Percentiles rank a stretch among this genome's conserved stretches.
phyloP scores from a whole-genome alignment of 2,888 invertebrate genomes.

The Netelia inedita region DNA sequence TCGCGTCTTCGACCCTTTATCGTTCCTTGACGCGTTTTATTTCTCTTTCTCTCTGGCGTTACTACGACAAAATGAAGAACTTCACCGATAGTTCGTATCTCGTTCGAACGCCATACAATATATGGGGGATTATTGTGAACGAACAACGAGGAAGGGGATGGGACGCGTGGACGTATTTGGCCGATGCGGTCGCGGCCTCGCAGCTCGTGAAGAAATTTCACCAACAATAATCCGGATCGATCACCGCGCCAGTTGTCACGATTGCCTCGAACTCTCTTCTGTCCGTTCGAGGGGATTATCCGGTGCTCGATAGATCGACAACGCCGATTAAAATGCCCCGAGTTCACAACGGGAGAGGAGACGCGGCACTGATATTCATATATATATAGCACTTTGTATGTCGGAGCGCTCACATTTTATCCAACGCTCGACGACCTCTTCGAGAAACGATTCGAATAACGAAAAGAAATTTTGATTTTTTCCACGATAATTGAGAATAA shows the following conservation, averaged over 20 bases:
- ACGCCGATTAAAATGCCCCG: constrained; percentile 55
- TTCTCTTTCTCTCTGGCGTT: constrained; percentile 32
- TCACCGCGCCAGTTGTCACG: constrained; percentile 56
- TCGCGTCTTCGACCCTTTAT: constrained; percentile 47
- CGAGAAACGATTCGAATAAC: no score
- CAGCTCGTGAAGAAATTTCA: constrained; percentile 36
- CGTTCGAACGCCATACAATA: constrained; percentile 31
- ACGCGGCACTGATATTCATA: neutral
- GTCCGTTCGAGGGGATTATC: constrained; percentile 56
- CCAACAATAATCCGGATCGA: constrained; percentile 58
- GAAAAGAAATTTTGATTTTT: no score
- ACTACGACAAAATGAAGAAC: constrained; percentile 26
- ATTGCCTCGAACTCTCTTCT: constrained; percentile 43
- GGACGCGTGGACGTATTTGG: constrained; percentile 48
- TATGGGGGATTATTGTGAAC: constrained; percentile 13
- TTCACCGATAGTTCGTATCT: constrained; percentile 31
- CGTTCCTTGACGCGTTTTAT: constrained; percentile 30
- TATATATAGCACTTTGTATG: neutral
- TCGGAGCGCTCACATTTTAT: neutral
- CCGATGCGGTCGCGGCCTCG: constrained; percentile 16
- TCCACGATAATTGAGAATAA: no score
- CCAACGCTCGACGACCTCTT: no score
- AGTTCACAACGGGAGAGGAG: constrained; percentile 36
- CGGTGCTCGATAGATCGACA: constrained; percentile 65
- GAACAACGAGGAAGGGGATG: constrained; percentile 50